Base-by-base conservation (phyloP, 92 coral and sea anemone species). In the Chrysogorgia sp. region DNA sequence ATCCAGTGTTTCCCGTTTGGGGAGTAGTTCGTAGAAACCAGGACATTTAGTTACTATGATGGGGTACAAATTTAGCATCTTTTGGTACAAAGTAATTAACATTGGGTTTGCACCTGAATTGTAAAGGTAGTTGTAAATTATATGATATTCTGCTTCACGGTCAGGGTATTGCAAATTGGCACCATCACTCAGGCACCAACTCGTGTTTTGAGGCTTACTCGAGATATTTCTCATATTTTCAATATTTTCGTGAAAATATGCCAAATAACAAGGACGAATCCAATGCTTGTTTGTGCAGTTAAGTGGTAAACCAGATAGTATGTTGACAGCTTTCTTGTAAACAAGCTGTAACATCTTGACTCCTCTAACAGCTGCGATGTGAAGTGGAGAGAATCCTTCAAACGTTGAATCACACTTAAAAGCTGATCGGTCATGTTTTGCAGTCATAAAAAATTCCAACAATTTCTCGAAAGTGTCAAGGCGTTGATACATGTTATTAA, bases 121-220 rank as follows among this genome's bases (percentile, higher is more conserved):
- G 40, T 64, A 75, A n/a, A 81, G 25, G 9, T 33, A 26, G 56
- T 75, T 86, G 49, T 34, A 59, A 1, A 75, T 76, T 26, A 86
- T 20, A 31, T n/a, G 65, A 20, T 74, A 80, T 28, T 88, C 91
- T 12, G 82, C 76, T 21, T 67, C 66, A 17, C 43, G 59, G 10
- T 21, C 63, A 0, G 91, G 91, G 24, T 84, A 80, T 17, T 32
- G 50, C 10, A 82, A 75, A 19, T 50, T 57, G 15, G 89, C 89
- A 0, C 86, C 89, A n/a, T 65, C 40, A 34, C 41, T 82, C 26
- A 89, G 64, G n/a, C 52, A 17, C 0, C 68, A 84, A 35, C 33
- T 35, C 19, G 21, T 48, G 15, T 64, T 34, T 34, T 10, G 23
- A 21, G 41, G 34, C 29, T 19, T 32, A 24, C 30, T 10, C 20